Conservation (phyloP, 2,888 invertebrate genomes). For the Ichneumoninae sp. region DNA sequence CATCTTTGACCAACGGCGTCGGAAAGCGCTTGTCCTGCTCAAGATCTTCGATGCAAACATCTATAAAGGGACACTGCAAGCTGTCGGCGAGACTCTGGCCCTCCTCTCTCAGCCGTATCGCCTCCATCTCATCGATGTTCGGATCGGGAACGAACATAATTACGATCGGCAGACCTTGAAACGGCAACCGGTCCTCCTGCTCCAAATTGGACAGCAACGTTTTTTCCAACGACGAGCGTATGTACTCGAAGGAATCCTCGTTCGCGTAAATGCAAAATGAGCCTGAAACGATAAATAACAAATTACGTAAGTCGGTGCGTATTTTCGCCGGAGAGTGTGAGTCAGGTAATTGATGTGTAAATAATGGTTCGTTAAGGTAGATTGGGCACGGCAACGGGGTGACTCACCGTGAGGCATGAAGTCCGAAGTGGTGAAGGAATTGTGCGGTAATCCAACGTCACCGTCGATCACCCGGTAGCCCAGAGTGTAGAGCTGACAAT, state of each 20-base stretch:
- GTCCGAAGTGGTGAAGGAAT: slow-evolving; percentile 93
- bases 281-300: slow-evolving; percentile 84
- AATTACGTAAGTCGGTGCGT: slow-evolving; percentile 3
- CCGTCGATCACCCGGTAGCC: slow-evolving; percentile 95
- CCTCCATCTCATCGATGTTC: slow-evolving; percentile 92
- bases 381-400: slow-evolving; percentile 21
- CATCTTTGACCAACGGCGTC: slow-evolving; percentile 89
- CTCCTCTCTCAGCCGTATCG: slow-evolving; percentile 93
- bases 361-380: neutral
- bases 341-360: slow-evolving; percentile 7
- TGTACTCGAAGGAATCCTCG: slow-evolving; percentile 95
- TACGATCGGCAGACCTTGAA: slow-evolving; percentile 95
- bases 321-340: slow-evolving; percentile 20
- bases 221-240: slow-evolving; percentile 95
- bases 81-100: slow-evolving; percentile 96
- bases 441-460: slow-evolving; percentile 92
- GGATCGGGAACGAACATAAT: slow-evolving; percentile 96
- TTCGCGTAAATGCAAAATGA: slow-evolving; percentile 96
- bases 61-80: slow-evolving; percentile 94
- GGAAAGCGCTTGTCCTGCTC: slow-evolving; percentile 87
- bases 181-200: slow-evolving; percentile 94
- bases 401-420: slow-evolving; percentile 94
- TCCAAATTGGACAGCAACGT: slow-evolving; percentile 95
- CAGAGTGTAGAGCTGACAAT: slow-evolving; percentile 92
- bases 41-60: slow-evolving; percentile 87